Conservation (phyloP, 2,797 vertebrate genomes). For the Selene dorsalis region DNA sequence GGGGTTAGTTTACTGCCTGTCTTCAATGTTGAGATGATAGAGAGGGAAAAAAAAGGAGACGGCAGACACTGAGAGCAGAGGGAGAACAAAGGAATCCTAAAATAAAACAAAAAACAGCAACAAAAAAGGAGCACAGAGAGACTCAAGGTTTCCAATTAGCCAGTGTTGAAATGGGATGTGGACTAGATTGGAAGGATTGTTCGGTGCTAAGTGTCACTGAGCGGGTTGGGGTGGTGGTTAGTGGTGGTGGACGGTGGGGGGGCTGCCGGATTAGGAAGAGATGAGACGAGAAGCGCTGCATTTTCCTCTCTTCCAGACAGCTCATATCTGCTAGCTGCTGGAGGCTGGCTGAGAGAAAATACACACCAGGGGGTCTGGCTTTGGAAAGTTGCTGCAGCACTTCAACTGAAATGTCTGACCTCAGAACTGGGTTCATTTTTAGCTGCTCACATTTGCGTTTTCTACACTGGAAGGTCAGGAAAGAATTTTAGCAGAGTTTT, state of each 20-base stretch:
- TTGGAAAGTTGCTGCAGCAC: conserved; percentile 63
- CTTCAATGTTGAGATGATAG: conserved; percentile 35
- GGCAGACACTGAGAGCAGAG: conserved; percentile 1
- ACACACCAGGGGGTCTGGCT: conserved; percentile 64
- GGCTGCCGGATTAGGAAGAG: conserved; percentile 66
- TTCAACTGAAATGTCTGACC: conserved; percentile 68
- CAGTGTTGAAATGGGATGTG: conserved; percentile 65
- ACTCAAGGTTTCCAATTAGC: conserved; percentile 73
- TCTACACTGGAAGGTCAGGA: neutral
- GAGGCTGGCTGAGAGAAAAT: conserved; percentile 69
- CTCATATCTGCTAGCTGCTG: conserved; percentile 72
- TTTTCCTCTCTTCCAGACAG: conserved; percentile 59
- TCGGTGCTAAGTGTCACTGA: conserved; percentile 58
- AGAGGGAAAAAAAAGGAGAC: neutral
- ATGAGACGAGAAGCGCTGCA: conserved; percentile 64
- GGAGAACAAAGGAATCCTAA: conserved; percentile 40
- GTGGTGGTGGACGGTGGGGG: neutral
- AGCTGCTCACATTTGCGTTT: conserved; percentile 21
- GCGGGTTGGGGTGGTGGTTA: conserved; percentile 15
- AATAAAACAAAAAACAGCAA: conserved; percentile 22
- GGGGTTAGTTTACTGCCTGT: conserved; percentile 45
- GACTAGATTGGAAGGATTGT: conserved; percentile 59
- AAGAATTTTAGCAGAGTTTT: conserved; percentile 19
- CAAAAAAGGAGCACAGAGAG: conserved; percentile 36
- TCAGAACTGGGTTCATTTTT: conserved; percentile 33